Conservation (phyloP, 2,113 vertebrate genomes). For the Pycnonotus jocosus region DNA sequence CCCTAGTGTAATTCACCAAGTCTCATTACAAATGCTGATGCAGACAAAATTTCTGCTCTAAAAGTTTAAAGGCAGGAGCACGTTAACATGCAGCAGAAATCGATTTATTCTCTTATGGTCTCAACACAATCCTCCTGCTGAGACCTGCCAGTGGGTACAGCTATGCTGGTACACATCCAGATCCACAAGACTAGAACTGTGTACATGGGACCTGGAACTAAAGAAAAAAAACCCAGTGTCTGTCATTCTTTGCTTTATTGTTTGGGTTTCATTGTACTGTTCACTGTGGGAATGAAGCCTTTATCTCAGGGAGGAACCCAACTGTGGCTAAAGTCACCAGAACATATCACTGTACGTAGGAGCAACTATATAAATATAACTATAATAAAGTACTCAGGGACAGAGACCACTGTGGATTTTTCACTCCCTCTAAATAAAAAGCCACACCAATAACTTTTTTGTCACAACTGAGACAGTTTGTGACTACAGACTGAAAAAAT, state of each 20-base stretch:
- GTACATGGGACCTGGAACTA: background rate
- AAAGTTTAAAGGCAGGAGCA: background rate
- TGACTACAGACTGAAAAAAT: background rate
- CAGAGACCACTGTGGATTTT: background rate
- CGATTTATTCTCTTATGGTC: background rate
- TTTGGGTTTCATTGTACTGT: background rate
- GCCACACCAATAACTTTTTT: background rate
- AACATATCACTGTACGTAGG: background rate
- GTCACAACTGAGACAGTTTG: background rate
- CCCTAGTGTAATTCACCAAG: background rate
- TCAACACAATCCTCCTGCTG: background rate
- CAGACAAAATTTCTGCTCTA: background rate
- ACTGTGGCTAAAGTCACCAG: background rate
- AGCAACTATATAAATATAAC: background rate
- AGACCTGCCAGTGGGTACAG: background rate
- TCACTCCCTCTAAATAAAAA: background rate
- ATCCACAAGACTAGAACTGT: background rate
- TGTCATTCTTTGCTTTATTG: background rate
- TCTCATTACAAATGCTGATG: background rate
- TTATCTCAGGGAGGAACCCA: background rate
- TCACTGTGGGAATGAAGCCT: background rate
- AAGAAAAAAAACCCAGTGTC: fast-evolving
- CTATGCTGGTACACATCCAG: background rate
- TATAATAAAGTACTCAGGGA: background rate
- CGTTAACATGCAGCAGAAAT: background rate